A percentile compares a stretch with the other conserved stretches of the same genome.
These are phyloP conservation scores for Hartigia nigra DNA, from an alignment of 2,888 invertebrate genomes.

Conservation along the genomic window DNA sequence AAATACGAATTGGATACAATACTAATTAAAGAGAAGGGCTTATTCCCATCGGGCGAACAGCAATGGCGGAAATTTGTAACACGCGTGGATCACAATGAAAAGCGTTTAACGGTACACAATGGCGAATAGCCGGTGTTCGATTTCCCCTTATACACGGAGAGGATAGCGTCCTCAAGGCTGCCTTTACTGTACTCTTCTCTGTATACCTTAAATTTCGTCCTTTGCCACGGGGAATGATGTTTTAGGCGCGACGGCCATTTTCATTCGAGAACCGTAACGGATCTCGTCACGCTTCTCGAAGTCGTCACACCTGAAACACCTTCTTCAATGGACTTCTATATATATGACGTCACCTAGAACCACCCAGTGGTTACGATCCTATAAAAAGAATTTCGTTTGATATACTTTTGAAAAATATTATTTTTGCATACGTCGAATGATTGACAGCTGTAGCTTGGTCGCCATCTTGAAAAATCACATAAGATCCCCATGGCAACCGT, in stretches of 20 bases:
- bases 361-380: not conserved
- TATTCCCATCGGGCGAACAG: slow-evolving; percentile 34
- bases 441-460: not conserved
- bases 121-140: slow-evolving; percentile 29
- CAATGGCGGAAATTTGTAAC: slow-evolving; percentile 50
- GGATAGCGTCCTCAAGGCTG: not conserved
- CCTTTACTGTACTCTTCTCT: not conserved
- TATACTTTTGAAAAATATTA: slow-evolving; percentile 57
- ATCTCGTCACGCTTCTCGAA: slow-evolving; percentile 21
- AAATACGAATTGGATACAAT: slow-evolving; percentile 55
- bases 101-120: not conserved
- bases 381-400: slow-evolving; percentile 15
- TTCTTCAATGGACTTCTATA: not conserved
- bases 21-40: slow-evolving; percentile 57
- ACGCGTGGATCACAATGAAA: slow-evolving; percentile 51
- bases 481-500: not conserved
- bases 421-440: slow-evolving; percentile 43
- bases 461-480: not conserved
- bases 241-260: slow-evolving; percentile 21
- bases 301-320: slow-evolving; percentile 3
- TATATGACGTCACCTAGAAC: not conserved
- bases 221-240: slow-evolving; percentile 20
- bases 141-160: slow-evolving; percentile 13
- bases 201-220: slow-evolving; percentile 23
- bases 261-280: slow-evolving; percentile 37